phyloP scores from a whole-genome alignment of 2,797 vertebrate genomes.

The Ispidina picta region DNA sequence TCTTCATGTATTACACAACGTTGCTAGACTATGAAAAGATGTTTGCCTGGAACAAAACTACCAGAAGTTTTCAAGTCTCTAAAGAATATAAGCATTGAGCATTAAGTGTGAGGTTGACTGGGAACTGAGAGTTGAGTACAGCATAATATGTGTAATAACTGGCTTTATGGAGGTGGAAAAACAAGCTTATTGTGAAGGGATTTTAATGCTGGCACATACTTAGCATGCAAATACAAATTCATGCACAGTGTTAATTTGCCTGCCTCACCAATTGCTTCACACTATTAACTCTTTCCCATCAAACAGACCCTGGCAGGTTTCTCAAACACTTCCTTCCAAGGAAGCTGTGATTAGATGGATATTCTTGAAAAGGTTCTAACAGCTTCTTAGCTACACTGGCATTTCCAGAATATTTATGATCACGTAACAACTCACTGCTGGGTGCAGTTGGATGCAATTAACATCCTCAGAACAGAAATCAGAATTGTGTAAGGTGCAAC shows the following conservation, averaged over 20 bases:
- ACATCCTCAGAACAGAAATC: neutral
- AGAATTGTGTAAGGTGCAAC: neutral
- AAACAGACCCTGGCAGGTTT: constrained; percentile 17
- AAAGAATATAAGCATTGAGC: neutral
- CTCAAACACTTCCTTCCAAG: neutral
- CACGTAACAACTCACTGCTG: neutral
- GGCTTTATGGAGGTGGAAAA: neutral
- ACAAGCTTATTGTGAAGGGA: neutral
- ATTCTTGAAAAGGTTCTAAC: constrained; percentile 23
- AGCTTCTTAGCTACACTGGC: neutral
- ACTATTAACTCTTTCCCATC: neutral
- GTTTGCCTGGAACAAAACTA: neutral
- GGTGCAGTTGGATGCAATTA: neutral
- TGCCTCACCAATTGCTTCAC: constrained; percentile 1
- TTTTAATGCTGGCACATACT: constrained; percentile 24
- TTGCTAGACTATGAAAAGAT: neutral
- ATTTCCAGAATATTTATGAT: constrained; percentile 24
- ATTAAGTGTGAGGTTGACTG: neutral
- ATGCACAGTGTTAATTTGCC: constrained; percentile 4
- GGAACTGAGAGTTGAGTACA: neutral
- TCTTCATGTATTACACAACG: neutral
- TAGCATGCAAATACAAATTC: constrained; percentile 18
- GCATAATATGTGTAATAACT: neutral
- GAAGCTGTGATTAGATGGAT: neutral
- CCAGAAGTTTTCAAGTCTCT: neutral